Percentiles rank a stretch among this genome's conserved stretches.
phyloP scores from a whole-genome alignment of 2,888 invertebrate species.

The Apodemia hepburni region DNA sequence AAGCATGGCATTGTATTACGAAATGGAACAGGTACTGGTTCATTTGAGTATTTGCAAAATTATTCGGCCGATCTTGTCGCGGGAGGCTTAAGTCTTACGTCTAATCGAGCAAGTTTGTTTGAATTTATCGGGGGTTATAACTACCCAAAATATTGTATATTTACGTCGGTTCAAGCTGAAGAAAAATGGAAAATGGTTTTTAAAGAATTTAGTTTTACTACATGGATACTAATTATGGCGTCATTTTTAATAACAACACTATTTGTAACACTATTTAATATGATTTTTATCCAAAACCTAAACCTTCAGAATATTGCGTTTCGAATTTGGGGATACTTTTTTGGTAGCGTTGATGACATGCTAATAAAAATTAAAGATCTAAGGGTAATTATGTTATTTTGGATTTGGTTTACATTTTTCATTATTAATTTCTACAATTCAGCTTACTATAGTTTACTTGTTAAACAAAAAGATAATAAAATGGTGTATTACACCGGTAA shows the following conservation, averaged over 20 bases:
- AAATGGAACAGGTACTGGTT: conserved; percentile 47
- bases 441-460: conserved; percentile 47
- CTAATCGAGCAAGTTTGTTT: conserved; percentile 46
- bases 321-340: conserved; percentile 48
- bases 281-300: conserved; percentile 30
- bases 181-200: conserved; percentile 49
- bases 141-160: conserved; percentile 41
- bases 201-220: conserved; percentile 41
- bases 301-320: conserved; percentile 38
- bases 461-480: conserved; percentile 37
- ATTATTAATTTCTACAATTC: conserved; percentile 55
- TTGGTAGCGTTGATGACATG: conserved; percentile 40
- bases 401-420: conserved; percentile 58
- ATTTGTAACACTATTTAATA: conserved; percentile 29
- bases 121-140: conserved; percentile 51
- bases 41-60: conserved; percentile 41
- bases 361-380: conserved; percentile 40
- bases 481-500: conserved; percentile 34
- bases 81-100: conserved; percentile 47
- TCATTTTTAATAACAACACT: conserved; percentile 35
- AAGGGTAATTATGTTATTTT: conserved; percentile 42
- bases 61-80: conserved; percentile 43
- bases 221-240: conserved; percentile 47
- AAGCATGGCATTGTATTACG: conserved; percentile 42
- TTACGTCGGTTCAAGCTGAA: conserved; percentile 39